These are phyloP conservation scores for Hirtodrosophila histrioides DNA, from an alignment of 2,888 invertebrate species.

Conservation along the genomic window DNA sequence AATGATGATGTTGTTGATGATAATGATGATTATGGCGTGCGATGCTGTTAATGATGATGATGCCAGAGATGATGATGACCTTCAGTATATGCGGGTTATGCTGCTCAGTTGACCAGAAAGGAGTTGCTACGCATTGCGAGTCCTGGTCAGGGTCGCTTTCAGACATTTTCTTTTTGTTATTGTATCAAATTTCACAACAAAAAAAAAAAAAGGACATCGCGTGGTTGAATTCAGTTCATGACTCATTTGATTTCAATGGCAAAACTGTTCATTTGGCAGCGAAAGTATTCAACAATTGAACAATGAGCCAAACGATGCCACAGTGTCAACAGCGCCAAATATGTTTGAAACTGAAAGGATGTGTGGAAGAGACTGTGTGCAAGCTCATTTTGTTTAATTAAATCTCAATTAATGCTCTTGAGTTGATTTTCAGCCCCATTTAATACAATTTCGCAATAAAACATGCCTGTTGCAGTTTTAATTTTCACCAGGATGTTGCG, in stretches of 20 bases:
- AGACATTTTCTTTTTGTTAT: slow-evolving; percentile 44
- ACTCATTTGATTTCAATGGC: slow-evolving; percentile 74
- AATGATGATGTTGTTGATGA: slow-evolving; percentile 24
- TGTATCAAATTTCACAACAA: slow-evolving; percentile 52
- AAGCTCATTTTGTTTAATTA: too few species aligned
- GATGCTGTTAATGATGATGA: slow-evolving; percentile 20
- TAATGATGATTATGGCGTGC: slow-evolving; percentile 8
- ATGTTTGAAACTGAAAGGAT: background rate
- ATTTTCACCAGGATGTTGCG: too few species aligned
- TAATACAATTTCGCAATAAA: too few species aligned
- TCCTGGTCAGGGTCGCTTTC: slow-evolving; percentile 40
- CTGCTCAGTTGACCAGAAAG: slow-evolving; percentile 75
- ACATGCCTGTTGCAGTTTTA: too few species aligned
- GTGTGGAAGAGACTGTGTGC: too few species aligned
- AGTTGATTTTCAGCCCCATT: too few species aligned
- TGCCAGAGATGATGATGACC: slow-evolving; percentile 48
- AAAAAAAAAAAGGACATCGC: background rate
- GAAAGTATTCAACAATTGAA: slow-evolving; percentile 54
- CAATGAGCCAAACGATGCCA: slow-evolving; percentile 20
- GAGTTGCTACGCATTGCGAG: slow-evolving; percentile 21
- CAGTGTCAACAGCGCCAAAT: slow-evolving; percentile 1
- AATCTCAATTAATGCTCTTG: too few species aligned
- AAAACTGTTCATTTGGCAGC: slow-evolving; percentile 71
- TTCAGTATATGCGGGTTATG: slow-evolving; percentile 37
- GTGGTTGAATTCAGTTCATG: slow-evolving; percentile 52